Base-by-base conservation (phyloP, 1,140 invertebrate genomes). In the Ganaspis sp. region DNA sequence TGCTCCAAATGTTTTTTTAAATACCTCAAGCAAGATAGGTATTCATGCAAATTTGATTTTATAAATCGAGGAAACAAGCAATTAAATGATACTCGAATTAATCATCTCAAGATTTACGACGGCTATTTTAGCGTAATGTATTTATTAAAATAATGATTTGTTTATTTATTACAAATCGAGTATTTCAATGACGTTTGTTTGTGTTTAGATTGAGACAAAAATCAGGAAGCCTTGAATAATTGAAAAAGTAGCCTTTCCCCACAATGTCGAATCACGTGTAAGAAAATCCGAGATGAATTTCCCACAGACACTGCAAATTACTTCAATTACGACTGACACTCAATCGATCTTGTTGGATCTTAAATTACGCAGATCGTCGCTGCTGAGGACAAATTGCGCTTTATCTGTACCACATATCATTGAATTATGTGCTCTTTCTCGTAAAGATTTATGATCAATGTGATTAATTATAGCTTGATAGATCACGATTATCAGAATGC, bases 271-370 rank as follows among this genome's bases (percentile, higher is more conserved):
- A 29, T 64, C 23, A 34, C 23, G 26, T 64, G 26, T 64, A 64
- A 64, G 58, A 64, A 64, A 64, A 64, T 64, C 58, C 58, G 23
- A 64, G 58, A 64, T 64, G 58, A 64, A 29, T 64, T 64, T 64
- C 23, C 58, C 23, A 29, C 58, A 64, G 58, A 64, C 15, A 64
- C 58, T 64, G 23, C 23, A 64, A n/a, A 64, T 64, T 64, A 64
- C 58, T 64, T 64, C 58, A 64, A 64, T 64, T 64, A 64, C 58
- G 58, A 12, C 58, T 64, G 58, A 64, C 26, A 34, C 23, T 64
- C 29, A 64, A 64, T 64, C 58, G 58, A 64, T 64, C 58, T 64
- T 29, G 58, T 26, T 64, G 58, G 58, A 64, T 64, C 23, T 64
- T 64, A 64, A 64, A 64, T 64, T 64, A 64, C 58, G 58, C 58